These are phyloP conservation scores for Acronicta psi DNA, from an alignment of 2,888 invertebrate genomes.

Conservation along the genomic window DNA sequence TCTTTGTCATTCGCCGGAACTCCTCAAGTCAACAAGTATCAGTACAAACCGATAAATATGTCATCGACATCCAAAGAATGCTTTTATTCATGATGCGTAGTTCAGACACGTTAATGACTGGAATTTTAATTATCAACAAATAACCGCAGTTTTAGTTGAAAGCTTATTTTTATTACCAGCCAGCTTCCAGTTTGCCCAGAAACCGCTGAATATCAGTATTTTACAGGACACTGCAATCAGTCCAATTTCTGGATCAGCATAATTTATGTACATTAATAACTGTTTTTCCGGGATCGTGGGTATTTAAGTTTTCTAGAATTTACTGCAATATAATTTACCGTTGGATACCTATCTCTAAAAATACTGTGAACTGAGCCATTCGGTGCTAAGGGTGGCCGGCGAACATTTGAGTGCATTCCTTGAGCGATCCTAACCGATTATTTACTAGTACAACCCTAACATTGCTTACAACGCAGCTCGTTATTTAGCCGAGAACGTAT, in stretches of 20 bases:
- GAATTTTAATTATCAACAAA: slow-evolving; percentile 25
- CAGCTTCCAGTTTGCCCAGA: too few species aligned
- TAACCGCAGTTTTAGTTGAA: background rate
- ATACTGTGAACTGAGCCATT: slow-evolving; percentile 50
- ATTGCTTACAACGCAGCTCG: slow-evolving; percentile 30
- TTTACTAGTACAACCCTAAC: slow-evolving; percentile 53
- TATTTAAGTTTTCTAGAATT: slow-evolving; percentile 2
- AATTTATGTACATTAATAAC: too few species aligned
- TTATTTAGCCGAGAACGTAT: slow-evolving; percentile 32
- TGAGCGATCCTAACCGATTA: slow-evolving; percentile 62
- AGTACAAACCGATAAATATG: background rate
- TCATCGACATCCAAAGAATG: slow-evolving; percentile 29
- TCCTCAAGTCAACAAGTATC: slow-evolving; percentile 1
- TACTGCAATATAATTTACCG: slow-evolving; percentile 34
- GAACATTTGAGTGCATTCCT: slow-evolving; percentile 61
- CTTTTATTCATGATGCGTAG: slow-evolving; percentile 15
- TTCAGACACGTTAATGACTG: slow-evolving; percentile 13
- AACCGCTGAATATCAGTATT: too few species aligned
- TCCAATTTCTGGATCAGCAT: too few species aligned
- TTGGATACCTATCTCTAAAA: slow-evolving; percentile 50
- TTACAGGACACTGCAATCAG: too few species aligned
- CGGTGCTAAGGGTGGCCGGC: slow-evolving; percentile 36
- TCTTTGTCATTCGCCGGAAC: background rate
- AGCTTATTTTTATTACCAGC: too few species aligned
- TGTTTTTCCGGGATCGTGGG: too few species aligned